Evolutionary conservation across 2,113 vertebrate genomes (phyloP).

Genomic region (Tangachromis dhanisi): DNA sequence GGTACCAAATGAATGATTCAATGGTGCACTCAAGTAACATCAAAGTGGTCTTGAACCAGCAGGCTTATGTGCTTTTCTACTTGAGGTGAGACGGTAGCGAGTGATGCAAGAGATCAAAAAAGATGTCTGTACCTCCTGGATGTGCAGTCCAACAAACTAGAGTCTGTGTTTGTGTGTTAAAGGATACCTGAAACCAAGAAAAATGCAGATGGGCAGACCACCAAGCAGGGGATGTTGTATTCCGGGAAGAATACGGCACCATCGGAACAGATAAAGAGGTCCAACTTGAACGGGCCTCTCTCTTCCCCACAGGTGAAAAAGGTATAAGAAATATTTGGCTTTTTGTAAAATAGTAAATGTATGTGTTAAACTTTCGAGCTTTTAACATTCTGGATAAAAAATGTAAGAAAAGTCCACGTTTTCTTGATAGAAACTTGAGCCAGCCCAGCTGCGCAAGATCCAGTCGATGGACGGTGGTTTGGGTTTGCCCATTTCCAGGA

Average conservation of each 20-base stretch:
- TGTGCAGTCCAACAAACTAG: background rate
- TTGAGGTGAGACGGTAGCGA: constrained; percentile 72
- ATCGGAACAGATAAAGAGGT: constrained; percentile 69
- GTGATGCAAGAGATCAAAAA: background rate
- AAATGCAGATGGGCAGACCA: constrained; percentile 58
- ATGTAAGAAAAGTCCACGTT: background rate
- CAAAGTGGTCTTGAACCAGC: constrained; percentile 94
- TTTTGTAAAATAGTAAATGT: background rate
- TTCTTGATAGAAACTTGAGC: constrained; percentile 69
- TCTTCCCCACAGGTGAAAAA: constrained; percentile 65
- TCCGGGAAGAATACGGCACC: constrained; percentile 28
- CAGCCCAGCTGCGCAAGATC: constrained; percentile 66
- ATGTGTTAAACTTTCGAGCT: background rate
- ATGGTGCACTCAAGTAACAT: constrained; percentile 88
- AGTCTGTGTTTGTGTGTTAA: background rate
- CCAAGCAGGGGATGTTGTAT: constrained; percentile 57
- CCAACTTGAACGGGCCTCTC: constrained; percentile 56
- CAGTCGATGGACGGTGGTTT: constrained; percentile 76
- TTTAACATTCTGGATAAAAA: background rate
- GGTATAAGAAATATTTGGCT: constrained; percentile 60
- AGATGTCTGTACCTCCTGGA: background rate
- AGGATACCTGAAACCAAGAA: constrained; percentile 82
- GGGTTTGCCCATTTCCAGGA: constrained; percentile 68
- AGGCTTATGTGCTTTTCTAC: constrained; percentile 96
- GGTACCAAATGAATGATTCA: constrained; percentile 98